Base-by-base conservation (phyloP, 2,113 vertebrate species). In the Alaudala cheleensis region DNA sequence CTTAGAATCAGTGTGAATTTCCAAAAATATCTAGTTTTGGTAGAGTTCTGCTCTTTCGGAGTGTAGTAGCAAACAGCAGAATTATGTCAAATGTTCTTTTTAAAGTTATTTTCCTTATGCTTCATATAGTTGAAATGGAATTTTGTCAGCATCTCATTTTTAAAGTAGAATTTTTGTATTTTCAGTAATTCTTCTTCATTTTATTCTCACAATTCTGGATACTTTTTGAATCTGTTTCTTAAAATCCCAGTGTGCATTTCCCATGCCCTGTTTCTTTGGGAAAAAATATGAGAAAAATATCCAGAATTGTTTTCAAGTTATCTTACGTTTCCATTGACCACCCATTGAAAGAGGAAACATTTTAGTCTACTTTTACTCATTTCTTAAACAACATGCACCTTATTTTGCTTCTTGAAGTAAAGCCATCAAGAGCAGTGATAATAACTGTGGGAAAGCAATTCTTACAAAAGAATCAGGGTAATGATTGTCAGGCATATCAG, bases 111-210 rank as follows among this genome's bases (percentile, higher is more conserved):
- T 93, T 71, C 37, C 26, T 58, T 88, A 54, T 84, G 29, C 64
- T 86, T 93, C 80, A 26, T 53, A 9, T 21, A 53, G 61, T 8
- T 67, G 56, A 72, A 91, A 81, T 11, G 53, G 49, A 83, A 67
- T 86, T 91, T 89, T 84, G 13, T 92, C 57, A 78, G 45, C 44
- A 81, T 67, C 37, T 81, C 6, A 60, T 86, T 94, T 96, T 88
- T 83, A 77, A 84, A 87, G 69, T 45, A 14, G 40, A 90, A 72
- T 88, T 96, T 86, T 91, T 57, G 18, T 80, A 72, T 82, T 65
- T 85, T 79, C 42, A 72, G 1, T 72, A 80, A 33, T 53, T 54
- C 14, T 71, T 83, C 49, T 78, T 89, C 0, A 9, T 66, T 94
- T 85, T 79, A 24, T 45, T 67, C 37, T 62, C 29, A 56, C 42